A percentile compares a stretch with the other conserved stretches of the same genome.
phyloP scores from a whole-genome alignment of 35 echinoderm and acorn worm species.

The Lytechinus variegatus region DNA sequence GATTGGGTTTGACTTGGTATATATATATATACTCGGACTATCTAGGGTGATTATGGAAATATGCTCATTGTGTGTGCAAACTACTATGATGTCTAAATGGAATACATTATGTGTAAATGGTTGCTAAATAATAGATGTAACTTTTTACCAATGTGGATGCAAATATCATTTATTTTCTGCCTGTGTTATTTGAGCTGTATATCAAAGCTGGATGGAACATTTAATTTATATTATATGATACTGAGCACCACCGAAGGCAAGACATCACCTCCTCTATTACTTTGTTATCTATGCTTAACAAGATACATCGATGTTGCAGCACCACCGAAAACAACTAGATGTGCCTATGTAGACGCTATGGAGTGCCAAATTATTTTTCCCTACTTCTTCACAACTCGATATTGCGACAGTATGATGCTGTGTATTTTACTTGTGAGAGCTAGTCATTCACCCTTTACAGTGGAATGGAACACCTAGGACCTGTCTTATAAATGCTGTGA shows the following conservation, averaged over 20 bases:
- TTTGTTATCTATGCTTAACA: not conserved
- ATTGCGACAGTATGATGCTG: not conserved
- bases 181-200: conserved; percentile 18
- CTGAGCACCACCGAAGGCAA: not conserved
- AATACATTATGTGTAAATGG: conserved; percentile 49
- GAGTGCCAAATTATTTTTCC: not conserved
- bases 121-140: conserved; percentile 17
- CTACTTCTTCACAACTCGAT: conserved; percentile 30
- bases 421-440: not conserved
- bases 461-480: not conserved
- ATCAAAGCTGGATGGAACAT: conserved; percentile 1
- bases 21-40: not conserved
- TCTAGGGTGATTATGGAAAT: not conserved
- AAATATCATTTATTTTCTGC: not conserved
- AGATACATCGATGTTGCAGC: conserved; percentile 32
- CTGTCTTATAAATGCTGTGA: too few species aligned
- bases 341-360: conserved; percentile 17
- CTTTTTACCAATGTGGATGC: conserved; percentile 40
- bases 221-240: not conserved
- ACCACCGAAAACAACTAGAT: conserved; percentile 11
- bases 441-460: not conserved
- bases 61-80: conserved; percentile 45
- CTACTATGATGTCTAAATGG: conserved; percentile 29
- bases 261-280: not conserved
- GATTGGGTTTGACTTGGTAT: not conserved